Evolutionary conservation across 2,797 vertebrate genomes (phyloP), one percentile per base, ranked within the genome.

Genomic region (Tragelaphus eurycerus): DNA sequence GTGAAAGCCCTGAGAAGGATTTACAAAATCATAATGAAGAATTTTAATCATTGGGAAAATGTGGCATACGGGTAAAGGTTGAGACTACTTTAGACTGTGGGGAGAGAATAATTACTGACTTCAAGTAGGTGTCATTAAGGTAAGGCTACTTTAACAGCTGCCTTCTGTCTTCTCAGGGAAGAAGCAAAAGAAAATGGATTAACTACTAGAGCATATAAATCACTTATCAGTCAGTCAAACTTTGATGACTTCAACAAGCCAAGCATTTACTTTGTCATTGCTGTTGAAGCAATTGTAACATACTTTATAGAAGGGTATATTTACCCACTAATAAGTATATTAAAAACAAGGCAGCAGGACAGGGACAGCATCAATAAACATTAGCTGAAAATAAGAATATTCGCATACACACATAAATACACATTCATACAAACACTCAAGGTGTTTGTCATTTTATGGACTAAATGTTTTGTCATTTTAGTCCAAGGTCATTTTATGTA

Each of bases 31-130:
- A 31, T 8, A 81, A 87, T 46, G 27, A 64, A 62, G 79, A 86
- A 16, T 60, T 88, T 90, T 93, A 85, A 64, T 89, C 52, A 83
- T 29, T 89, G 91, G 46, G 38, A 93, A 97, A 97, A 84, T 48
- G 25, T 57, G 46, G 89, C 84, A 57, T 21, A 48, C 10, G 29
- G 86, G 60, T 82, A 59, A 92, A 90, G 67, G 55, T 74, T 89
- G 54, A 55, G 55, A 85, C 48, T 83, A 5, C 9, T 48, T 93
- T 83, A 88, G 55, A 34, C 59, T 48, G 17, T 46, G 29, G 60
- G 27, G 59, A 95, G 90, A 76, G 14, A 90, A 89, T 90, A 96
- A 81, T 92, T 74, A 83, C 59, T 38, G 3, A 87, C 74, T 90
- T 88, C 59, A 74, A 79, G 48, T 23, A 86, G 23, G 27, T 29